phyloP scores from a whole-genome alignment of 2,113 vertebrate species.

The Hiodon tergisus region DNA sequence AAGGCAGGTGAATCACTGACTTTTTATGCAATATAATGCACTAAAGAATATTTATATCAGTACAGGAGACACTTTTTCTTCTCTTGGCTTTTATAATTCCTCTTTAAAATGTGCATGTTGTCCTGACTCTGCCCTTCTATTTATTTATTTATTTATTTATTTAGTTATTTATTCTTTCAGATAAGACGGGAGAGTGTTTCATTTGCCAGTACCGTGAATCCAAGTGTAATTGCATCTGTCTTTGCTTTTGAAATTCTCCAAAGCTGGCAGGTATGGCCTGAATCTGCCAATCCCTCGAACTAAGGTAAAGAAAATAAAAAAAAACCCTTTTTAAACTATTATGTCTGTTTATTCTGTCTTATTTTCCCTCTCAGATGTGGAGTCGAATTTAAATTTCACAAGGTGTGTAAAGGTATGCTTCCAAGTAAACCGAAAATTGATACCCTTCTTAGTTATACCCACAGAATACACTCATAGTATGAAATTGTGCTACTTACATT shows the following conservation, averaged over 20 bases:
- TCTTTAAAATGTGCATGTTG: constrained; percentile 44
- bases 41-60: constrained; percentile 60
- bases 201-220: constrained; percentile 21
- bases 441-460: not conserved
- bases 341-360: constrained; percentile 2
- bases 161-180: constrained; percentile 1
- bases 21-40: constrained; percentile 48
- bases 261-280: constrained; percentile 16
- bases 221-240: constrained; percentile 32
- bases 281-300: constrained; percentile 17
- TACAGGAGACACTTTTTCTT: constrained; percentile 29
- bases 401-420: not conserved
- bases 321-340: constrained; percentile 5
- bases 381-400: not conserved
- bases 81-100: constrained; percentile 52
- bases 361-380: not conserved
- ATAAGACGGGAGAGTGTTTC: constrained; percentile 13
- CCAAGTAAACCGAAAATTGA: not conserved
- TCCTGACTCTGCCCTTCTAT: constrained; percentile 25
- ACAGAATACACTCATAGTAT: too few relatives aligned
- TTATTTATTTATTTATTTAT: too few relatives aligned
- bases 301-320: constrained; percentile 16
- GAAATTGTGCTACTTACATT: too few relatives aligned
- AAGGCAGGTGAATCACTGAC: constrained; percentile 48
- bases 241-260: constrained; percentile 13